Conservation (phyloP, 2,797 vertebrate species). For the Caiman crocodilus region DNA sequence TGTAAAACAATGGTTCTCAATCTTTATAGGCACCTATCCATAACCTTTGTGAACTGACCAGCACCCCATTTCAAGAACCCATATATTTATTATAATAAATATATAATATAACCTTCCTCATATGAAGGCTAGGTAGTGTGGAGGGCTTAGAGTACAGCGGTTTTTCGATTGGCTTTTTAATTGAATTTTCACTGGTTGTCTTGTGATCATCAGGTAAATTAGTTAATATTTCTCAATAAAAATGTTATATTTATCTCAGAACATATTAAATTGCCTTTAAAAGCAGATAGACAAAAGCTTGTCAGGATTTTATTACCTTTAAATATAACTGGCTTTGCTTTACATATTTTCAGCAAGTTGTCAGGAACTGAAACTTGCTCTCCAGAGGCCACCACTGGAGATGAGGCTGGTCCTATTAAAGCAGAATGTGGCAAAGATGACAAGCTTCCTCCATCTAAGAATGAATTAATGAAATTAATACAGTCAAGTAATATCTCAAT, state of each 20-base stretch:
- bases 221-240: neutral
- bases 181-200: neutral
- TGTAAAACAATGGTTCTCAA: neutral
- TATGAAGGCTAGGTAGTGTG: neutral
- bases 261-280: neutral
- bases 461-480: slow-evolving; percentile 13
- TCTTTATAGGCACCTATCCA: too few relatives aligned
- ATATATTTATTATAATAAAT: too few relatives aligned
- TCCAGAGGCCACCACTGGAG: slow-evolving; percentile 78
- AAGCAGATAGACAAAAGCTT: neutral
- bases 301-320: slow-evolving; percentile 85
- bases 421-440: slow-evolving; percentile 83
- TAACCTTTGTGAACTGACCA: too few relatives aligned
- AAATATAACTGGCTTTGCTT: slow-evolving; percentile 95
- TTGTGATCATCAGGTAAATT: neutral
- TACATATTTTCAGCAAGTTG: slow-evolving; percentile 92
- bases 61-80: too few relatives aligned
- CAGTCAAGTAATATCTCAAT: neutral
- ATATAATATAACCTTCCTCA: too few relatives aligned
- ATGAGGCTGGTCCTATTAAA: slow-evolving; percentile 72
- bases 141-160: accelerated
- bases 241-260: neutral
- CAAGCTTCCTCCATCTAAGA: slow-evolving; percentile 81
- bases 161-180: neutral
- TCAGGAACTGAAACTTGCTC: slow-evolving; percentile 93